Percentiles rank a stretch among this genome's conserved stretches.
Conservation (phyloP, 2,797 vertebrate species). For the Poecilia velifera region DNA sequence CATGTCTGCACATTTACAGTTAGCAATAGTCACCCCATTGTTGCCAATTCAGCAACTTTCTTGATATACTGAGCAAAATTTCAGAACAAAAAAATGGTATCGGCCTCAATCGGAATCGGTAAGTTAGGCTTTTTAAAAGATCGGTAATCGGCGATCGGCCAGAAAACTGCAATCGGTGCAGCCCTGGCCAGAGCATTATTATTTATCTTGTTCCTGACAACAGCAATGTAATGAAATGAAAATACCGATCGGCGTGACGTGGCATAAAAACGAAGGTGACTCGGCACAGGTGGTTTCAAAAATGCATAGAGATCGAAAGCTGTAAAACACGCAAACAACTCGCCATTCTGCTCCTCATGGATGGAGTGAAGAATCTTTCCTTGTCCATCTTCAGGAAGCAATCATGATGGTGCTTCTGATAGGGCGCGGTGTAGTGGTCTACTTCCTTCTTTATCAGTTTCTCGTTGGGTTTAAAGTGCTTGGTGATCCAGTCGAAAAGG, state of each 20-base stretch:
- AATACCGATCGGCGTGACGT: neutral
- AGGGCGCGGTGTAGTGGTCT: conserved; percentile 93
- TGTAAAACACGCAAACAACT: conserved; percentile 50
- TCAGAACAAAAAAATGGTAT: too few species aligned
- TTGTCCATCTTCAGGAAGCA: conserved; percentile 84
- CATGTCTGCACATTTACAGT: too few species aligned
- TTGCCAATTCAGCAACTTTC: too few species aligned
- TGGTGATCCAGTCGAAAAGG: conserved; percentile 85
- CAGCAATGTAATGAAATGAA: neutral
- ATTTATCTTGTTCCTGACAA: neutral
- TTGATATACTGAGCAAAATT: too few species aligned
- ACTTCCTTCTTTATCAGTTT: conserved; percentile 85
- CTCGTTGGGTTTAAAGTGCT: conserved; percentile 85
- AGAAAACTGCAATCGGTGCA: too few species aligned
- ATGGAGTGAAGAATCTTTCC: conserved; percentile 89
- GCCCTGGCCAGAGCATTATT: neutral
- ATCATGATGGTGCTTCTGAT: conserved; percentile 86
- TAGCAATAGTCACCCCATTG: too few species aligned
- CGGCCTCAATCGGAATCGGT: too few species aligned
- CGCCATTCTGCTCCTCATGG: conserved; percentile 93
- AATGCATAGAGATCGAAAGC: neutral
- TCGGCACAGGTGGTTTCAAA: neutral
- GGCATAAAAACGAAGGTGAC: neutral
- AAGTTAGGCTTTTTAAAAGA: too few species aligned
- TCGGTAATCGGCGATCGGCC: too few species aligned